Percentiles rank a stretch among this genome's conserved stretches.
These are phyloP conservation scores for Sesamia nonagrioides DNA, from an alignment of 1,140 invertebrate genomes.

Conservation along the genomic window DNA sequence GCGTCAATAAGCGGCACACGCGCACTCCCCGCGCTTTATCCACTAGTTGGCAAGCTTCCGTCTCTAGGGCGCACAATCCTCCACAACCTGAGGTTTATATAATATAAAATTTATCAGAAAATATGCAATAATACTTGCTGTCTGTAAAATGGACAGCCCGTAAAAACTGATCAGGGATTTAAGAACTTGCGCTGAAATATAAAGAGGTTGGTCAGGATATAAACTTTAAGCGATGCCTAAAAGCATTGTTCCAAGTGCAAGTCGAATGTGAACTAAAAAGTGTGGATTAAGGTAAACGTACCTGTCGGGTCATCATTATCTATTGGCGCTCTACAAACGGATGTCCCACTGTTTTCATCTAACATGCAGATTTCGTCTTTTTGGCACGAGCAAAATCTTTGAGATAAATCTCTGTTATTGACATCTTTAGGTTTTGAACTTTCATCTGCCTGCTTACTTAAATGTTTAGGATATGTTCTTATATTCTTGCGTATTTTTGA, in stretches of 20 bases:
- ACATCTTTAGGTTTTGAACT: slow-evolving; percentile 70
- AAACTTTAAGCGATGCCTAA: no score
- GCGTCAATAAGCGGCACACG: slow-evolving; percentile 81
- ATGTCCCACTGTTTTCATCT: slow-evolving; percentile 88
- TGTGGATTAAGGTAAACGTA: slow-evolving; percentile 42
- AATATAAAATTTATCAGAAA: no score
- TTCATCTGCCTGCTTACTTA: slow-evolving; percentile 59
- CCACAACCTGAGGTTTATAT: slow-evolving; percentile 88
- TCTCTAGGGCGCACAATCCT: slow-evolving; percentile 91
- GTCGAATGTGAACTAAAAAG: background rate
- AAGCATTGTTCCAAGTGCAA: background rate
- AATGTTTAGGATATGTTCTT: slow-evolving; percentile 76
- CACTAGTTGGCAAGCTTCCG: slow-evolving; percentile 91
- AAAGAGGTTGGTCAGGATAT: no score
- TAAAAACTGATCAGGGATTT: no score
- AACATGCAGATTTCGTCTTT: slow-evolving; percentile 90
- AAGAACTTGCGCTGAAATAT: no score
- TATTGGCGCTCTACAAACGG: slow-evolving; percentile 88
- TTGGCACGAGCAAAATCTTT: slow-evolving; percentile 85
- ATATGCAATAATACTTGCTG: no score
- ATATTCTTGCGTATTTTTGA: slow-evolving; percentile 82
- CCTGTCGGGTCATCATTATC: slow-evolving; percentile 91
- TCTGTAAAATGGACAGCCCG: no score
- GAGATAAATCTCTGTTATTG: slow-evolving; percentile 73
- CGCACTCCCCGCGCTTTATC: slow-evolving; percentile 85